Base-by-base conservation (phyloP, 1,140 invertebrate genomes). In the Platyscapa corneri region DNA sequence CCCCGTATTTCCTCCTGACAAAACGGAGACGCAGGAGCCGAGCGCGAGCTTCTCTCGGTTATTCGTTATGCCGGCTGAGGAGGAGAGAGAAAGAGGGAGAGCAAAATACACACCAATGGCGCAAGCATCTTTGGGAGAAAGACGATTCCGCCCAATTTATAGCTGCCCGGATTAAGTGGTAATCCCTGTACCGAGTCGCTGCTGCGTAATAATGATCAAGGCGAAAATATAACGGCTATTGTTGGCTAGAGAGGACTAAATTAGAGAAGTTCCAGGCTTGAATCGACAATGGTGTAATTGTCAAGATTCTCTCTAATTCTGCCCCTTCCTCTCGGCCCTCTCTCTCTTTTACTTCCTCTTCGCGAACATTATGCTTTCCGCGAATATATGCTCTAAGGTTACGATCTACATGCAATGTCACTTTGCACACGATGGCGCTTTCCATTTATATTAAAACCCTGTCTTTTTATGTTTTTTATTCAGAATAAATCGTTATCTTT, bases 121-220 rank as follows among this genome's bases (percentile, higher is more conserved):
- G 0, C 3, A 20, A 82, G 46, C 32, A 16, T 53, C 60, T 30
- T 39, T 37, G 30, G 20, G 49, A 32, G 64, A 67, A 80, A 67
- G 80, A 72, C 84, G 72, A 88, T 84, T 85, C 64, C 65, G 77
- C 56, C 81, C 83, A 87, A 87, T 88, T 88, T 86, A 87, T 87
- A 86, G 85, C 85, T 12, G 74, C 34, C 70, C 16, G 83, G 77
- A 87, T 86, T 86, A 85, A 88, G 83, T 87, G 79, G 77, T 86
- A 84, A 82, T 86, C 82, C 84, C 84, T 74, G 53, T 86, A 56
- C 67, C 60, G 56, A 49, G 20, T 60, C 46, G 34, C 56, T 42
- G 56, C 53, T 64, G 46, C 76, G 83, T 84, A 87, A 86, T 87
- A 87, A 88, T 87, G 86, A 86, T 88, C 81, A 60, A 53, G 74